These are phyloP conservation scores for Halocynthia roretzi DNA, from an alignment of 23 tunicate species.

Conservation along the genomic window DNA sequence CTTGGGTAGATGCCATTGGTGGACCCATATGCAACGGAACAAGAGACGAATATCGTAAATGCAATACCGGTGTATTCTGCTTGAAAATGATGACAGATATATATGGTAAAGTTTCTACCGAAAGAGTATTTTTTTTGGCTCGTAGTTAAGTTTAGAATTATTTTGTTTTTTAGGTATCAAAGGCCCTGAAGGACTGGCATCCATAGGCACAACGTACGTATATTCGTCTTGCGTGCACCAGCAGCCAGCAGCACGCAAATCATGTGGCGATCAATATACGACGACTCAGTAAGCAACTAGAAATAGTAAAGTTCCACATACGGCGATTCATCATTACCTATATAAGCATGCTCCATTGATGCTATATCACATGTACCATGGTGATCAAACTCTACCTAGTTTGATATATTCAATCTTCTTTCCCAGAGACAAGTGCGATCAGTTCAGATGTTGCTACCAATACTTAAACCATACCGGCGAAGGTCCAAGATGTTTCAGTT, in stretches of 20 bases:
- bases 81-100: conserved; percentile 37
- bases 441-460: conserved; percentile 26
- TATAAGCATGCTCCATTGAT: no score
- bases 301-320: neutral
- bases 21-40: conserved; percentile 22
- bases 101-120: conserved; percentile 37
- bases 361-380: no score
- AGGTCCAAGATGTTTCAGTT: conserved; percentile 35
- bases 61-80: conserved; percentile 50
- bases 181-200: conserved; percentile 52
- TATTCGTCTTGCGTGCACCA: conserved; percentile 48
- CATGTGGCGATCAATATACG: conserved; percentile 37
- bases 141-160: neutral
- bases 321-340: neutral
- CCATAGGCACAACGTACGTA: conserved; percentile 27
- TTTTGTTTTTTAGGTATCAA: conserved; percentile 31
- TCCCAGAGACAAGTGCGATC: conserved; percentile 21
- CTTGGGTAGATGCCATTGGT: neutral
- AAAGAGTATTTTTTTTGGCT: neutral
- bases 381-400: no score
- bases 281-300: conserved; percentile 6
- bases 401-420: neutral
- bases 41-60: conserved; percentile 26
- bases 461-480: conserved; percentile 1
- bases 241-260: conserved; percentile 18